Evolutionary conservation across 2,888 invertebrate species (phyloP), one percentile per base, ranked within the genome.

Genomic region (Lysandra coridon): DNA sequence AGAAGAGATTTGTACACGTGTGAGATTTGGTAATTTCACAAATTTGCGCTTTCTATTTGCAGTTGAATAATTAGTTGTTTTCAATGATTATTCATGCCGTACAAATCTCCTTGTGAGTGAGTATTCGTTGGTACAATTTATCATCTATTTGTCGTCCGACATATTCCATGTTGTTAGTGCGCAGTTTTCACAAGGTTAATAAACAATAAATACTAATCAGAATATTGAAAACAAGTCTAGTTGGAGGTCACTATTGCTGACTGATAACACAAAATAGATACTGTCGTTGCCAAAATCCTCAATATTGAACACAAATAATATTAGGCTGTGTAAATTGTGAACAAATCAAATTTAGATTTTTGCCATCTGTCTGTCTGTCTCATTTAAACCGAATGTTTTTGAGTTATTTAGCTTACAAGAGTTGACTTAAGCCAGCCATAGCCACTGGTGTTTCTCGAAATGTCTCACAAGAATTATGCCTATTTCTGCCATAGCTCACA

Each of bases 1-100:
- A 82, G 83, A 83, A 83, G 82, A 83, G 83, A 86, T 85, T 79
- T 81, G 83, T 87, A 86, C 90, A 90, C 90, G 89, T 90, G 88
- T 86, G 86, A 79, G 79, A 80, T 12, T 53, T 0, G 14, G 7
- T 30, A 69, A 69, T 33, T 33, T 37, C 12, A 64, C 4, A 33
- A 5, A 69, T 14, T 69, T 69, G 5, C 33, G 5, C 33, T 64
- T 12, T 64, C 6, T n/a, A 64, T 23, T 30, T 30, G 4, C 12
- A 30, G 0, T 69, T 33, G 5, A 33, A 69, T 33, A 30, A 64
- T 12, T 64, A 64, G 1, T 4, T 64, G 14, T 1, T 69, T 37
- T 4, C 33, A 30, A 30, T 10, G 4, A 10, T 12, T 30, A 64
- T 57, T 57, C 4, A 57, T 12, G 12, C 7, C 12, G 1, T 69